Conservation (phyloP, 2,113 vertebrate genomes). For the Paramormyrops kingsleyae region DNA sequence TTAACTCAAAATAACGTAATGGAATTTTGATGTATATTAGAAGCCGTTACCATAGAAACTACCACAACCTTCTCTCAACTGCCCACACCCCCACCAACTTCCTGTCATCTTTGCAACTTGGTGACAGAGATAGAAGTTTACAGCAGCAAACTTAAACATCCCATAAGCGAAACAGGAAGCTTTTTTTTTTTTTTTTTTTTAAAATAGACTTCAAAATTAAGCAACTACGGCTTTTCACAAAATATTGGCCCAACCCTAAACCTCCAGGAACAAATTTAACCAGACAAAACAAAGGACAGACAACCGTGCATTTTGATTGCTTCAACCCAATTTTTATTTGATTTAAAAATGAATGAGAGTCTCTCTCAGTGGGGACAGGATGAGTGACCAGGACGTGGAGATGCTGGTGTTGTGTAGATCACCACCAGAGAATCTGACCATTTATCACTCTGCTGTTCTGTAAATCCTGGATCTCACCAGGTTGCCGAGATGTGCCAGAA, state of each 20-base stretch:
- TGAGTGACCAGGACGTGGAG: background rate
- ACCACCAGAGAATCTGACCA: background rate
- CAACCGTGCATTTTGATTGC: background rate
- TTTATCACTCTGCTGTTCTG: background rate
- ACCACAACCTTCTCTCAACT: slow-evolving; percentile 44
- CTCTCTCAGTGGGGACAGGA: background rate
- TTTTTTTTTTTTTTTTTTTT: background rate
- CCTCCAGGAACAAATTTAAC: background rate
- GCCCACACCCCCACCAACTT: background rate
- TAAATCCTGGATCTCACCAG: background rate
- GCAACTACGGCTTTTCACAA: background rate
- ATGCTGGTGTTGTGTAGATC: background rate
- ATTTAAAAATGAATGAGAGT: background rate
- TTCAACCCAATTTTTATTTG: background rate
- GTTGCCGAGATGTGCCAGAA: background rate
- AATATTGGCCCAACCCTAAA: background rate
- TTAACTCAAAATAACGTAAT: slow-evolving; percentile 16
- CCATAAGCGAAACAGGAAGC: background rate
- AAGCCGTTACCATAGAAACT: slow-evolving; percentile 28
- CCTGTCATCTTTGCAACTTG: background rate
- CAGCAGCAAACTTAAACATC: background rate
- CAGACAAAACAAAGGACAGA: background rate
- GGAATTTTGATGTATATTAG: slow-evolving; percentile 23
- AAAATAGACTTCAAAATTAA: background rate
- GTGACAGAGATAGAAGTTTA: background rate